Percentiles rank a stretch among this genome's conserved stretches.
These are phyloP conservation scores for Meloidogyne hapla DNA, from an alignment of 1,140 invertebrate genomes.

Conservation along the genomic window DNA sequence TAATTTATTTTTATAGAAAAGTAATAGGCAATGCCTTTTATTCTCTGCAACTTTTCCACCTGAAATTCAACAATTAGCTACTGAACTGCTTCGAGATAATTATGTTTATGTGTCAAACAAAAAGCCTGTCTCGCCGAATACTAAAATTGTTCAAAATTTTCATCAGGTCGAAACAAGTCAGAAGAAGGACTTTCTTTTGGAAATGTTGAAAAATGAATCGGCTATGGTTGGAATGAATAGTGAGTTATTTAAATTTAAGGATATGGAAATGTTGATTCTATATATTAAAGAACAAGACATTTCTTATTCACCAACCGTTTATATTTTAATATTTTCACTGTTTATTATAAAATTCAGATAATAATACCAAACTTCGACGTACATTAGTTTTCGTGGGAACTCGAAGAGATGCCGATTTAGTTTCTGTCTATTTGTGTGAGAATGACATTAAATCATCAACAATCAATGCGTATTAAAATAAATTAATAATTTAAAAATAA, in stretches of 20 bases:
- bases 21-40: conserved; percentile 67
- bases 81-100: conserved; percentile 61
- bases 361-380: conserved; percentile 73
- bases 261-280: too few species aligned
- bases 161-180: conserved; percentile 75
- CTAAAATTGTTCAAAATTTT: conserved; percentile 82
- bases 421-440: conserved; percentile 73
- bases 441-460: conserved; percentile 33
- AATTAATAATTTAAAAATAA: too few species aligned
- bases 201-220: conserved; percentile 29
- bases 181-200: conserved; percentile 70
- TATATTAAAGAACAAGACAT: too few species aligned
- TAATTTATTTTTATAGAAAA: conserved; percentile 41
- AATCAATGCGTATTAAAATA: conserved; percentile 23
- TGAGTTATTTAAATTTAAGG: conserved; percentile 18
- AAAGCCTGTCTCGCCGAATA: conserved; percentile 63
- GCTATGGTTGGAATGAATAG: conserved; percentile 25
- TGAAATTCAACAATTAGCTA: conserved; percentile 61
- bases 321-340: too few species aligned
- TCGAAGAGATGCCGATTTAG: conserved; percentile 83
- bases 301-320: too few species aligned
- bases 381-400: conserved; percentile 86
- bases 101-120: conserved; percentile 43
- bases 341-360: too few species aligned
- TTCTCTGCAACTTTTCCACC: conserved; percentile 70